Conservation (phyloP, 2,797 vertebrate genomes). For the Serranus cabrilla region DNA sequence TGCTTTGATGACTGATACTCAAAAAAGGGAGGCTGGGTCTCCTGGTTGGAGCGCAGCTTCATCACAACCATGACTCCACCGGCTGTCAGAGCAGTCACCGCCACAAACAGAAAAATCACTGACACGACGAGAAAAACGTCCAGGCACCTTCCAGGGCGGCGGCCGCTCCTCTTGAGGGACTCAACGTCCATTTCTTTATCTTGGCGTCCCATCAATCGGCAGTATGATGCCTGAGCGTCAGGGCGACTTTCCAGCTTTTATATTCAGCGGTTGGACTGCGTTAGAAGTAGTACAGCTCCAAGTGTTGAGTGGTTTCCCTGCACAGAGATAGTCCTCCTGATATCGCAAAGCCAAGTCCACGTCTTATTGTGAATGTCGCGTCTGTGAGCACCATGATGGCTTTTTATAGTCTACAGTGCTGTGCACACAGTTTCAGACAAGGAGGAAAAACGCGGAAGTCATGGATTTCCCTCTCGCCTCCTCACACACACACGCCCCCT, state of each 20-base stretch:
- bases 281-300: slow-evolving; percentile 3
- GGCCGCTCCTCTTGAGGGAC: slow-evolving; percentile 50
- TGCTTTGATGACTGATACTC: fast-evolving
- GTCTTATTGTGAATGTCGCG: background rate
- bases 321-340: slow-evolving; percentile 17
- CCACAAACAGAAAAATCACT: slow-evolving; percentile 66
- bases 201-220: slow-evolving; percentile 8
- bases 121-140: slow-evolving; percentile 73
- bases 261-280: background rate
- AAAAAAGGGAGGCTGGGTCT: fast-evolving
- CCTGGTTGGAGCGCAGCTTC: slow-evolving; percentile 17
- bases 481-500: slow-evolving; percentile 28
- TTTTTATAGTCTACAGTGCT: slow-evolving; percentile 48
- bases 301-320: background rate
- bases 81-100: slow-evolving; percentile 40
- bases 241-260: background rate
- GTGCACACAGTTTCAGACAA: slow-evolving; percentile 20
- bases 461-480: slow-evolving; percentile 80
- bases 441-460: slow-evolving; percentile 81
- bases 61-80: slow-evolving; percentile 31
- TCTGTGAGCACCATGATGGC: background rate
- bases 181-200: slow-evolving; percentile 71
- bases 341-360: background rate
- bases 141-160: slow-evolving; percentile 61
- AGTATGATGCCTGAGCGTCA: background rate